Evolutionary conservation across 1,140 invertebrate genomes (phyloP).

Genomic region (Asbolus verrucosus): DNA sequence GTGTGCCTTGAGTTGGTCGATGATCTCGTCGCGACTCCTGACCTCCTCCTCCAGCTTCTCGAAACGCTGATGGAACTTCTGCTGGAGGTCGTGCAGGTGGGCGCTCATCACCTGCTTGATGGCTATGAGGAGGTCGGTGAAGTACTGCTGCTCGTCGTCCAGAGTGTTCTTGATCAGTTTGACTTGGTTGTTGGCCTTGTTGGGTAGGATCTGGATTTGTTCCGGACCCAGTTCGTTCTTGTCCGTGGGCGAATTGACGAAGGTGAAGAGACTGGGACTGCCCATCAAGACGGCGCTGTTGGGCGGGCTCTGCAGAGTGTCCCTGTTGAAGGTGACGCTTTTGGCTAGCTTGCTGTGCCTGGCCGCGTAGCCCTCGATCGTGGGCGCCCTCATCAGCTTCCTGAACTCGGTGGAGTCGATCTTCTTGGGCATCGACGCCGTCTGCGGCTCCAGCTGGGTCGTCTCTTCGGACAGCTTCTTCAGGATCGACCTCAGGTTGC

Average conservation of each 20-base stretch:
- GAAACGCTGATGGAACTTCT: slow-evolving; percentile 77
- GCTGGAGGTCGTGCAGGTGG: slow-evolving; percentile 75
- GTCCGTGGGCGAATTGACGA: slow-evolving; percentile 53
- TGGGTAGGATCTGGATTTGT: slow-evolving; percentile 57
- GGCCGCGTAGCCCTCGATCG: slow-evolving; percentile 87
- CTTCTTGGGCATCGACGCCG: slow-evolving; percentile 64
- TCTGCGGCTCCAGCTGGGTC: slow-evolving; percentile 64
- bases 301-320: slow-evolving; percentile 84
- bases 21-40: slow-evolving; percentile 80
- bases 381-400: slow-evolving; percentile 80
- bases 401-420: slow-evolving; percentile 70
- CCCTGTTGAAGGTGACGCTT: slow-evolving; percentile 88
- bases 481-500: slow-evolving; percentile 85
- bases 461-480: slow-evolving; percentile 81
- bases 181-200: slow-evolving; percentile 61
- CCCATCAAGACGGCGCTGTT: slow-evolving; percentile 65
- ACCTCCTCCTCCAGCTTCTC: slow-evolving; percentile 81
- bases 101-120: slow-evolving; percentile 82
- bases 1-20: slow-evolving; percentile 77
- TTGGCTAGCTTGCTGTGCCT: slow-evolving; percentile 88
- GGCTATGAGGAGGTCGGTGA: slow-evolving; percentile 78
- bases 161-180: slow-evolving; percentile 62
- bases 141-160: slow-evolving; percentile 80
- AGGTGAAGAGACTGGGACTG: slow-evolving; percentile 55
- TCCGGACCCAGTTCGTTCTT: slow-evolving; percentile 48